Base-by-base conservation (phyloP, 2,888 invertebrate species). In the Elmis aenea region DNA sequence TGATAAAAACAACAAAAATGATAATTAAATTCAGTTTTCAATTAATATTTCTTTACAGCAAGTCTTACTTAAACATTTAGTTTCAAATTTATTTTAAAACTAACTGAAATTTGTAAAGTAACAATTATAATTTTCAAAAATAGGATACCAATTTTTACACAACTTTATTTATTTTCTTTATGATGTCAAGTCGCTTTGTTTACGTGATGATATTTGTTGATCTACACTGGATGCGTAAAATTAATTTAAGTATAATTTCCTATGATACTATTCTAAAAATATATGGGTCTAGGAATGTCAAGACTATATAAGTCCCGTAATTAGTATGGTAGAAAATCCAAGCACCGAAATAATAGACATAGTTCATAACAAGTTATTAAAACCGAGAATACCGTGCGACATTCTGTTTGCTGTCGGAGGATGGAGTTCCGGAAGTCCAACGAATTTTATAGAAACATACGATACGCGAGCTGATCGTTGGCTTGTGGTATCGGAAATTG, bases 381-480 rank as follows among this genome's bases (percentile, higher is more conserved):
- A 80, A 40, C 87, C 89, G 0, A 71, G 90, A 40, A 76, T 86
- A 65, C 87, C 77, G 26, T 81, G 84, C 61, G 84, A 84, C 55
- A 76, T 85, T 51, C 71, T 90, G 6, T 89, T 90, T 62, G 85
- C 88, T 8, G 79, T 89, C 10, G 89, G 89, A 2, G 90, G 90
- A 1, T 88, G 88, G 90, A 74, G 81, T 60, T 75, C 83, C n/a
- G 86, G 86, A n/a, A 82, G 83, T 46, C 86, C 87, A 0, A 87
- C 87, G 1, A 84, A 80, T 66, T 85, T 84, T 54, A 76, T 84
- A 13, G 83, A 81, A 64, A 85, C 84, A 33, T 89, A 88, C 62
- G 83, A 83, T 55, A 79, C 83, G 21, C 79, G 86, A 69, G 81
- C 85, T 1, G 81, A 86, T 58, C 72, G 79, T 32, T 89, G 90